These are phyloP conservation scores for Pygocentrus nattereri DNA, from an alignment of 2,797 vertebrate genomes.

Conservation along the genomic window DNA sequence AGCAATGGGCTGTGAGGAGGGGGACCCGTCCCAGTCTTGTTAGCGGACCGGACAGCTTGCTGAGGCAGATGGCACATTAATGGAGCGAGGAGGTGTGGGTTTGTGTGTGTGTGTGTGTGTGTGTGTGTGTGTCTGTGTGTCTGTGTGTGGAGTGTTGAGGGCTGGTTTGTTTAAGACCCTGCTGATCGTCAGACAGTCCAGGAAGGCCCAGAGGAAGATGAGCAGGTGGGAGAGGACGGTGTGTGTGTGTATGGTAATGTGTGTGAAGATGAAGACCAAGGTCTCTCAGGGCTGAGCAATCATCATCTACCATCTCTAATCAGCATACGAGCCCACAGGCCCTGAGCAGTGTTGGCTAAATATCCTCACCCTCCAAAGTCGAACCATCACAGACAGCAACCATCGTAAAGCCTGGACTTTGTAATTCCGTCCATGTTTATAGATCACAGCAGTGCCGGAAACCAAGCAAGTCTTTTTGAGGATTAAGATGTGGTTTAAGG, in stretches of 20 bases:
- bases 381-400: background rate
- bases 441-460: no score
- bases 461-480: no score
- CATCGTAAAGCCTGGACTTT: no score
- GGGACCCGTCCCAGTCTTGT: slow-evolving; percentile 61
- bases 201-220: slow-evolving; percentile 50
- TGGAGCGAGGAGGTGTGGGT: slow-evolving; percentile 43
- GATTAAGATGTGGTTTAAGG: no score
- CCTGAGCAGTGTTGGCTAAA: background rate
- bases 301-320: slow-evolving; percentile 38
- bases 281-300: slow-evolving; percentile 68
- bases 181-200: slow-evolving; percentile 42
- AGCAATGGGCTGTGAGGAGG: slow-evolving; percentile 12
- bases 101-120: slow-evolving; percentile 36
- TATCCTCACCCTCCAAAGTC: background rate
- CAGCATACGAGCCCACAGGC: background rate
- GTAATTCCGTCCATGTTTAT: no score
- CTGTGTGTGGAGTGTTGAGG: slow-evolving; percentile 29
- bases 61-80: slow-evolving; percentile 67
- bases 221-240: slow-evolving; percentile 68
- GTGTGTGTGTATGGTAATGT: slow-evolving; percentile 53
- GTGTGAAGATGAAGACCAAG: slow-evolving; percentile 11
- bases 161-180: slow-evolving; percentile 46
- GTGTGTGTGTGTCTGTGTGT: slow-evolving; percentile 41
- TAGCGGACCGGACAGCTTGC: slow-evolving; percentile 63